Conservation (phyloP, 2,888 invertebrate genomes). For the Acheta domesticus region DNA sequence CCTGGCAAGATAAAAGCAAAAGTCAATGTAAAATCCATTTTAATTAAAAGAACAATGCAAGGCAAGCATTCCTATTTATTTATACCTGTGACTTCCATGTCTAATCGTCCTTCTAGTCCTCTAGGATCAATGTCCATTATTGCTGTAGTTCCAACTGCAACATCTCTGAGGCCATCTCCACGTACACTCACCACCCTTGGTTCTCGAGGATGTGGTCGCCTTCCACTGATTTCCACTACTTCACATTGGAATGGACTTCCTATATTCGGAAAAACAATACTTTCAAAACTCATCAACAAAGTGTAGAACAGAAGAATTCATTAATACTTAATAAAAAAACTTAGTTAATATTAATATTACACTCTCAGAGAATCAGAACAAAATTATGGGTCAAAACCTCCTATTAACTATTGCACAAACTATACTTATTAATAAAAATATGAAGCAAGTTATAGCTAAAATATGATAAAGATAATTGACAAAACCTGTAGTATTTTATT, state of each 20-base stretch:
- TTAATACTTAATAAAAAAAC: no score
- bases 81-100: slow-evolving; percentile 52
- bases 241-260: slow-evolving; percentile 88
- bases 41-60: neutral
- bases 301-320: neutral
- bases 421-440: no score
- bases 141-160: slow-evolving; percentile 48
- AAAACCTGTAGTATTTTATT: no score
- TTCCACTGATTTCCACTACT: slow-evolving; percentile 50
- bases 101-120: slow-evolving; percentile 50
- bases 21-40: neutral
- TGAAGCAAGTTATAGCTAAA: no score
- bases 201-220: slow-evolving; percentile 40
- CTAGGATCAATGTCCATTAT: slow-evolving; percentile 50
- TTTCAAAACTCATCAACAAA: neutral
- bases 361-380: no score
- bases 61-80: slow-evolving; percentile 28
- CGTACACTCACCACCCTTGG: slow-evolving; percentile 41
- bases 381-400: no score
- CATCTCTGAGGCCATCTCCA: slow-evolving; percentile 49
- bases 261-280: slow-evolving; percentile 35
- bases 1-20: slow-evolving; percentile 42
- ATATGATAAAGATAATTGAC: no score
- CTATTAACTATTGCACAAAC: no score
- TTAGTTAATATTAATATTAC: no score